phyloP scores from a whole-genome alignment of 1,140 invertebrate species.

The Brachystomella parvula region DNA sequence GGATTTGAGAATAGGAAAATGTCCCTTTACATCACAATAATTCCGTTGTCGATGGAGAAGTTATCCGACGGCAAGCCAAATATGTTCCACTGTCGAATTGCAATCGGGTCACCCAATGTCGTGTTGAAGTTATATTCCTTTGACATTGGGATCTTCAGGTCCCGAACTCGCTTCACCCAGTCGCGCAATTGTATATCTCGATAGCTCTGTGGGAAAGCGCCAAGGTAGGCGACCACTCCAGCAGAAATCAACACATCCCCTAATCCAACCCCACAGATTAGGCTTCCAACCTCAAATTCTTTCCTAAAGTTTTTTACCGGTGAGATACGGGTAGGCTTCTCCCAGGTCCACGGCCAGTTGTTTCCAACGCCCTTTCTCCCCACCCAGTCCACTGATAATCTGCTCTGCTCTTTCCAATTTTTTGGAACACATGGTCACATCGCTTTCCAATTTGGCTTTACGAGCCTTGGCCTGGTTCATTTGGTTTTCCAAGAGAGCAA shows the following conservation, averaged over 20 bases:
- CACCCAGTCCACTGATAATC: conserved; percentile 75
- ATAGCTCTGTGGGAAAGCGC: conserved; percentile 75
- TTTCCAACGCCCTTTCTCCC: conserved; percentile 74
- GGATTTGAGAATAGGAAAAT: no score
- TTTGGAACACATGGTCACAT: conserved; percentile 77
- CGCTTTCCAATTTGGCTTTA: conserved; percentile 59
- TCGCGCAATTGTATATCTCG: conserved; percentile 58
- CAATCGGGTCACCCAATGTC: conserved; percentile 74
- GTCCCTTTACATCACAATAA: conserved; percentile 67
- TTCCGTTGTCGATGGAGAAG: conserved; percentile 86
- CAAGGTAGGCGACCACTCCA: conserved; percentile 81
- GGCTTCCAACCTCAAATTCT: background rate
- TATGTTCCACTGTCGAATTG: conserved; percentile 84
- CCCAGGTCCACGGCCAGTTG: conserved; percentile 65
- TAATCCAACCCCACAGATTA: conserved; percentile 24
- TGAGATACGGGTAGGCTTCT: conserved; percentile 51
- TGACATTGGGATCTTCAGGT: conserved; percentile 64
- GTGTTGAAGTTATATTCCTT: conserved; percentile 58
- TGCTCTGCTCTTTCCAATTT: conserved; percentile 89
- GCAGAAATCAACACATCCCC: conserved; percentile 80
- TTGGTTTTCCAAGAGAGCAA: conserved; percentile 55
- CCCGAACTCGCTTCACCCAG: conserved; percentile 62
- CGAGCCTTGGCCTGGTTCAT: conserved; percentile 49
- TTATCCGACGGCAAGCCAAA: conserved; percentile 76
- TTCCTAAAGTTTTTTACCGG: conserved; percentile 45